phyloP scores from a whole-genome alignment of 2,797 vertebrate genomes.

The Megalops cyprinoides region DNA sequence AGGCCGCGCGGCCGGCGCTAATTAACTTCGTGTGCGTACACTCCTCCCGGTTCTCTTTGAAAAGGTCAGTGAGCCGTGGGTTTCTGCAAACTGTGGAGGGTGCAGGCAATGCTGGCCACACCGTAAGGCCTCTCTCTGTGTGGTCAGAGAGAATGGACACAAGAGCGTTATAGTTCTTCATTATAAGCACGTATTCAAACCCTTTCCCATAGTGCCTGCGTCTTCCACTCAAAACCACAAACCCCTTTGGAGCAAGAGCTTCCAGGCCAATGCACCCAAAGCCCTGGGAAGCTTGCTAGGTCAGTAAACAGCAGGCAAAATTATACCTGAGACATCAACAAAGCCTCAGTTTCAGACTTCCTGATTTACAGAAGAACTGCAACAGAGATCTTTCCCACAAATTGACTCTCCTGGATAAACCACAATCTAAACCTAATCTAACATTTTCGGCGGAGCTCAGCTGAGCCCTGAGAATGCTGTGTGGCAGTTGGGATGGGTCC shows the following conservation, averaged over 20 bases:
- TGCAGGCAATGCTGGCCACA: background rate
- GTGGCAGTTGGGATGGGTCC: background rate
- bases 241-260: background rate
- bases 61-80: slow-evolving; percentile 4
- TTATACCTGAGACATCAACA: no score
- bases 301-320: background rate
- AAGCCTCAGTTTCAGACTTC: no score
- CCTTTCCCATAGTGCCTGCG: background rate
- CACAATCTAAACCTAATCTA: no score
- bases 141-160: background rate
- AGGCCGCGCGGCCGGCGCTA: background rate
- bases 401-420: no score
- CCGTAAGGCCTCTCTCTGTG: background rate
- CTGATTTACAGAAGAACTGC: no score
- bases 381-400: no score
- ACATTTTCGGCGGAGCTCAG: background rate
- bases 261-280: background rate
- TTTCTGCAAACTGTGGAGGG: background rate
- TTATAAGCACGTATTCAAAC: background rate
- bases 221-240: background rate
- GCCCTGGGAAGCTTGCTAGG: background rate
- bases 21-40: background rate
- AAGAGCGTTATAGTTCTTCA: background rate
- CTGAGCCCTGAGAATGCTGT: background rate
- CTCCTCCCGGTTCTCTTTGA: background rate